phyloP scores from a whole-genome alignment of 2,797 vertebrate species.

The Falco biarmicus region DNA sequence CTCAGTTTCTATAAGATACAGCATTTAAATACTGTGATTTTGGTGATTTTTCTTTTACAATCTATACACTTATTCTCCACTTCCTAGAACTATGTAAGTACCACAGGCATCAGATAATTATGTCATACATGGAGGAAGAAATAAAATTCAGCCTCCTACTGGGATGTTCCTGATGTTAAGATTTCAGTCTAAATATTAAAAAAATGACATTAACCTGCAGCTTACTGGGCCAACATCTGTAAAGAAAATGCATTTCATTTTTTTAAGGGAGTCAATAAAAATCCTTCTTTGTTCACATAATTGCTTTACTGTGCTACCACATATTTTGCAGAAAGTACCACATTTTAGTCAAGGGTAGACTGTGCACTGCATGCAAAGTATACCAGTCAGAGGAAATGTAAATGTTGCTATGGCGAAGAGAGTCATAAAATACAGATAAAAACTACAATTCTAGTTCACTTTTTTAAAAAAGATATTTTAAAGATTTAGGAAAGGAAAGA shows the following conservation, averaged over 20 bases:
- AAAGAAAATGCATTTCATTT: neutral
- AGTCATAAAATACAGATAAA: conserved; percentile 8
- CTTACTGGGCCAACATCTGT: neutral
- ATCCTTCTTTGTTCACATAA: neutral
- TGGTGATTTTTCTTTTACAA: neutral
- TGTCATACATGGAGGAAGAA: neutral
- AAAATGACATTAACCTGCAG: neutral
- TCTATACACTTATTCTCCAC: neutral
- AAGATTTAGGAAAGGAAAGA: neutral
- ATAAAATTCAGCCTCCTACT: neutral
- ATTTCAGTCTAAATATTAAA: neutral
- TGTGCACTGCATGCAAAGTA: neutral
- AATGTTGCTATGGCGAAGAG: conserved; percentile 21
- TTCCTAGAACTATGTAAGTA: neutral
- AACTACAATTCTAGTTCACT: neutral
- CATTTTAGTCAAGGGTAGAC: neutral
- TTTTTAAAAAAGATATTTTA: neutral
- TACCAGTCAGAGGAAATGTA: neutral
- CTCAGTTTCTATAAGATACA: neutral
- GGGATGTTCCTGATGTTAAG: neutral
- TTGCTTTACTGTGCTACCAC: neutral
- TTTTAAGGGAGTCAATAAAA: neutral
- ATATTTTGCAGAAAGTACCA: neutral
- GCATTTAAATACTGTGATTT: neutral
- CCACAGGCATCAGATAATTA: neutral